phyloP scores from a whole-genome alignment of 2,113 vertebrate species.

The Corvus hawaiiensis region DNA sequence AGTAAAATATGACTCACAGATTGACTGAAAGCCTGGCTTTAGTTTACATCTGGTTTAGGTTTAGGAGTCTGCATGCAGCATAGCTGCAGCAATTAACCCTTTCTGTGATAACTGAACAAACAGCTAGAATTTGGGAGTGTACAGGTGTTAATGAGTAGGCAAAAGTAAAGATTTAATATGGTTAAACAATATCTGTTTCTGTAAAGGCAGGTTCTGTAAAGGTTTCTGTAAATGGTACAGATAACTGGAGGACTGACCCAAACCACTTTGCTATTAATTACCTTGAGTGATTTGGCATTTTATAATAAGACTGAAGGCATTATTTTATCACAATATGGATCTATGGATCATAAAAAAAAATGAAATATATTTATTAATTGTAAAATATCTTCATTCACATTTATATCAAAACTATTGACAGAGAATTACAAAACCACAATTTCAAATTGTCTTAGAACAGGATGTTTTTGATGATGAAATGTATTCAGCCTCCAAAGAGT shows the following conservation, averaged over 20 bases:
- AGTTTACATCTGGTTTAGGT: constrained; percentile 72
- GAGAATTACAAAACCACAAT: not conserved
- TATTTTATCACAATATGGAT: not conserved
- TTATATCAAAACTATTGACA: not conserved
- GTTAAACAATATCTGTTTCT: not conserved
- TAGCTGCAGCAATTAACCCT: constrained; percentile 59
- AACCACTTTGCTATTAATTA: not conserved
- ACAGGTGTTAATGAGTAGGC: not conserved
- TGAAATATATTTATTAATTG: not conserved
- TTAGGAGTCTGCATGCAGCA: constrained; percentile 50
- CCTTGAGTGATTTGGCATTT: not conserved
- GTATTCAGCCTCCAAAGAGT: not conserved
- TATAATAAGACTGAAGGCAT: not conserved
- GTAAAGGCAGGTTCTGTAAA: not conserved
- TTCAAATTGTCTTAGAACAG: not conserved
- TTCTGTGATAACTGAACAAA: constrained; percentile 29
- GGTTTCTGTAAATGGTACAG: not conserved
- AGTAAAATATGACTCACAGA: constrained; percentile 68
- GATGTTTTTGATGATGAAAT: not conserved
- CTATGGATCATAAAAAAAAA: not conserved
- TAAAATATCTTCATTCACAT: not conserved
- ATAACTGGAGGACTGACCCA: not conserved
- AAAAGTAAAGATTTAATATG: not conserved
- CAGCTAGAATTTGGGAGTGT: not conserved
- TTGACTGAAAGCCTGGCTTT: constrained; percentile 65